A percentile compares a stretch with the other conserved stretches of the same genome.
Evolutionary conservation across 2,888 invertebrate species (phyloP).

Genomic region (Idaea biselata): DNA sequence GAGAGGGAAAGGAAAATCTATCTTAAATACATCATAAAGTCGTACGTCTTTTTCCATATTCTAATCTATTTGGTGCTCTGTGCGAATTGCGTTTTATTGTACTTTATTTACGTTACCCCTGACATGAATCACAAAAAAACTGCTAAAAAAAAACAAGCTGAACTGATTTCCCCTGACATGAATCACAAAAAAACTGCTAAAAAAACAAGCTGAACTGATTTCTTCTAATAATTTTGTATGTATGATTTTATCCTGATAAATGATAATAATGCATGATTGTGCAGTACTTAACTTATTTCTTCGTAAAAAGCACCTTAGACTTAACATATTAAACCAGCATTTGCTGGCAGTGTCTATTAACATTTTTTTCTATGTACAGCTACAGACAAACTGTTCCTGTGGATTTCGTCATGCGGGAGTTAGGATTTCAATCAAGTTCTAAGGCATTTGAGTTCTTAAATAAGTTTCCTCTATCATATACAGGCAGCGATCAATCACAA

Average conservation of each 20-base stretch:
- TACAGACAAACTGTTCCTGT: conserved; percentile 95
- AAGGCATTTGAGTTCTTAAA: conserved; percentile 94
- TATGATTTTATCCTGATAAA: too few relatives aligned
- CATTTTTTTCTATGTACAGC: conserved; percentile 84
- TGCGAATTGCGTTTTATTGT: background rate
- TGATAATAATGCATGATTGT: too few relatives aligned
- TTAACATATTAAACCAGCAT: conserved; percentile 37
- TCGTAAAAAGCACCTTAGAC: background rate
- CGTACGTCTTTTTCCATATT: conserved; percentile 87
- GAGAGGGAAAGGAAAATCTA: conserved; percentile 96
- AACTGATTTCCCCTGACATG: background rate
- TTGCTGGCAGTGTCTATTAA: conserved; percentile 66
- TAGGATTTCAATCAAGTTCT: conserved; percentile 92
- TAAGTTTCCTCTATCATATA: conserved; percentile 88
- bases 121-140: background rate
- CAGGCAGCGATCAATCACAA: conserved; percentile 84
- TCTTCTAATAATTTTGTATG: too few relatives aligned
- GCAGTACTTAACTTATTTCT: background rate
- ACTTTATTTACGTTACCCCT: background rate
- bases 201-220: background rate
- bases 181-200: conserved; percentile 1
- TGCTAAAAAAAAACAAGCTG: background rate
- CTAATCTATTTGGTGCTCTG: conserved; percentile 16
- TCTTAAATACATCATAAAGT: conserved; percentile 95
- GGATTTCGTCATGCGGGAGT: conserved; percentile 91